Evolutionary conservation across 2,113 vertebrate species (phyloP).

Genomic region (Cyprinodon tularosa): DNA sequence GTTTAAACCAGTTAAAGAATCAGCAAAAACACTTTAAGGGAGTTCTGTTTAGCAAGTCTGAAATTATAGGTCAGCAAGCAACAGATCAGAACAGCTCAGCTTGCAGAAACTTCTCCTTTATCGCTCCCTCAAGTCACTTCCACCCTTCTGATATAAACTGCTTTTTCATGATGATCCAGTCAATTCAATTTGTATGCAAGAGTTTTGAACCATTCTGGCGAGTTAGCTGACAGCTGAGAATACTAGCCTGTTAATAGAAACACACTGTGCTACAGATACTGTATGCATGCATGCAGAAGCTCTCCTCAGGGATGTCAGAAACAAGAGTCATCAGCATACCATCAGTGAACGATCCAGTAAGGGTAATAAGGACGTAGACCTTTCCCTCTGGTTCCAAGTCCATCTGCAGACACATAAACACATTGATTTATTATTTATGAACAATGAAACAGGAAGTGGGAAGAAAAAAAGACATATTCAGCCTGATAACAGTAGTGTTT

Average conservation of each 20-base stretch:
- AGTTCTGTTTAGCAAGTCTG: neutral
- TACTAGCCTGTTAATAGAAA: neutral
- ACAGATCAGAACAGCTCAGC: neutral
- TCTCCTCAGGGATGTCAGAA: neutral
- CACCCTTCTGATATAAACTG: neutral
- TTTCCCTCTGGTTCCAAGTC: slow-evolving; percentile 98
- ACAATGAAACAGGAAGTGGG: neutral
- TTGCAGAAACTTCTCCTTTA: neutral
- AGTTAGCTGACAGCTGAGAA: neutral
- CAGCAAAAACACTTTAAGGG: neutral
- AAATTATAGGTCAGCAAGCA: neutral
- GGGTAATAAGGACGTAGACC: slow-evolving; percentile 88
- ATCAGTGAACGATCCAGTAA: slow-evolving; percentile 91
- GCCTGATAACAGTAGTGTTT: neutral
- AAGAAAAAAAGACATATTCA: neutral
- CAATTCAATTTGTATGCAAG: neutral
- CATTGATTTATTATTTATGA: slow-evolving; percentile 2
- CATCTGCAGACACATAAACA: slow-evolving; percentile 80
- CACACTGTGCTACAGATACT: neutral
- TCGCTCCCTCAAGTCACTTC: neutral
- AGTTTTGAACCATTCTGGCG: neutral
- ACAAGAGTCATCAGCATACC: slow-evolving; percentile 79
- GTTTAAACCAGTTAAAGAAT: neutral
- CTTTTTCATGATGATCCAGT: neutral
- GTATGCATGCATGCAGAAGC: neutral